phyloP scores from a whole-genome alignment of 2,888 invertebrate genomes.

The Drymonia ruficornis region DNA sequence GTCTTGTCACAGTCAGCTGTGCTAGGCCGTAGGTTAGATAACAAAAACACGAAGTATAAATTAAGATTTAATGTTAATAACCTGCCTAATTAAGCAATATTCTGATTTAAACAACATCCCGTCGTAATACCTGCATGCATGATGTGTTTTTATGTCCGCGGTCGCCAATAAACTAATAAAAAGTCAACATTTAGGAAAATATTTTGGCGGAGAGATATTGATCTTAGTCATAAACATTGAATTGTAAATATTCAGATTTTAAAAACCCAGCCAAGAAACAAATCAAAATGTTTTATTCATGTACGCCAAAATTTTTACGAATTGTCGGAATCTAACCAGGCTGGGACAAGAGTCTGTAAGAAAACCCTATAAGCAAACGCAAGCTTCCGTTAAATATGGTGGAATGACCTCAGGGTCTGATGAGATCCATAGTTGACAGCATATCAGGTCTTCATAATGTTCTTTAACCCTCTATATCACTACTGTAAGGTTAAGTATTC shows the following conservation, averaged over 20 bases:
- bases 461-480: background rate
- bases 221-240: background rate
- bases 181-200: conserved; percentile 4
- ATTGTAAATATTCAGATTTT: too few species aligned
- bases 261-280: too few species aligned
- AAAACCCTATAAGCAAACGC: too few species aligned
- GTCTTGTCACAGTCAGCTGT: too few species aligned
- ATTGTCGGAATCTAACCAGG: too few species aligned
- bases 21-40: too few species aligned
- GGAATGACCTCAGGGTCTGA: too few species aligned
- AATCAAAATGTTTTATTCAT: too few species aligned
- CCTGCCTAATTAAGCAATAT: conserved; percentile 2
- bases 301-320: too few species aligned
- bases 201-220: background rate
- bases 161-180: conserved; percentile 14
- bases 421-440: too few species aligned
- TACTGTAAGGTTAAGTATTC: background rate
- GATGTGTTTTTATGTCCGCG: background rate
- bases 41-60: background rate
- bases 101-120: conserved; percentile 6
- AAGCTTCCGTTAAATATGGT: too few species aligned
- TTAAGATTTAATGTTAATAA: background rate
- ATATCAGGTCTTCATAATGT: background rate
- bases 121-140: conserved; percentile 8
- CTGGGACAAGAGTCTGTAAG: too few species aligned